Base-by-base conservation (phyloP, 2,113 vertebrate genomes). In the Osmerus mordax region DNA sequence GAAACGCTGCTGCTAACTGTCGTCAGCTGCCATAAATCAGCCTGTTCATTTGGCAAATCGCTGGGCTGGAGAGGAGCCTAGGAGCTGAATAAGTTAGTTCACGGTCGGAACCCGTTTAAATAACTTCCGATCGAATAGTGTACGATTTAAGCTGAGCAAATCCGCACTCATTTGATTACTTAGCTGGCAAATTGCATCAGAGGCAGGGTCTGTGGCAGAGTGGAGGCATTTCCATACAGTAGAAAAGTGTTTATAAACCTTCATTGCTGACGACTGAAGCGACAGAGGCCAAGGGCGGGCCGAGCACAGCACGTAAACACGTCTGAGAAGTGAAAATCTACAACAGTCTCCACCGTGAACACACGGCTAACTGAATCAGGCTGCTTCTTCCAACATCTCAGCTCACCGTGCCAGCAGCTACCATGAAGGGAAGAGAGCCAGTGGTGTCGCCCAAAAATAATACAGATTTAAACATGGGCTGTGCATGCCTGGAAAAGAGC, bases 371-470 rank as follows among this genome's bases (percentile, higher is more conserved):
- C 36, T 8, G 15, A 28, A 63, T 15, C 2, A 19, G 69, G 74
- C 53, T 69, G 14, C 19, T 32, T 63, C 65, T 72, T 72, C 83
- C 68, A 76, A 76, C 53, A 77, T 77, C 78, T 76, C 69, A 76
- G 47, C 72, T 78, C 65, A 75, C 67, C 73, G 71, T 25, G 72
- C 78, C 74, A 61, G n/a, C 23, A 61, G 59, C 59, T 61, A 79
- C 75, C 80, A 82, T 75, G 83, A 86, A 87, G 77, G 86, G 67
- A 77, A 69, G 29, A 76, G 78, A 88, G 75, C 76, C 32, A 41
- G 15, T 3, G 65, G 11, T n/a, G 64, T 32, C 59, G 69, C 72
- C 87, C 90, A 77, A 86, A 88, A 90, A 90, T 87, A 88, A 89
- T 85, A 76, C 29, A 70, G 54, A 73, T 86, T 86, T 86, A 88